Evolutionary conservation across 1,140 invertebrate species (phyloP).

Genomic region (Andricus grossulariae): DNA sequence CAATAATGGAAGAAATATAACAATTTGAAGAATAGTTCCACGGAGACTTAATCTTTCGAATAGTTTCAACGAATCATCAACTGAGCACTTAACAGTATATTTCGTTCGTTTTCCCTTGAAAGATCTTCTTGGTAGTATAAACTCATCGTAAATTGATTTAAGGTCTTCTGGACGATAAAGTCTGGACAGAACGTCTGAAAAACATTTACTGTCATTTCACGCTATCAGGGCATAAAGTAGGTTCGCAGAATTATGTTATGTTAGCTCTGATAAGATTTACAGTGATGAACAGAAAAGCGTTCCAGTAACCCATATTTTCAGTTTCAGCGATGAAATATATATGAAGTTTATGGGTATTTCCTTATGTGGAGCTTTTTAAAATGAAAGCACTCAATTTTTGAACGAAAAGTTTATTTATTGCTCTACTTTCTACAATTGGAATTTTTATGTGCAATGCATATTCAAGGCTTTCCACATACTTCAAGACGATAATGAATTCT

Average conservation of each 20-base stretch:
- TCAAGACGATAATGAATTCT: too few species aligned
- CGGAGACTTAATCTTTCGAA: slow-evolving; percentile 5
- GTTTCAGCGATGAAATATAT: not conserved
- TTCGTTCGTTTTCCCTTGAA: slow-evolving; percentile 23
- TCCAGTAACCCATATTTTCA: not conserved
- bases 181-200: not conserved
- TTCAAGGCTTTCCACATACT: too few species aligned
- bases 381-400: not conserved
- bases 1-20: not conserved
- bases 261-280: not conserved
- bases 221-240: slow-evolving; percentile 1
- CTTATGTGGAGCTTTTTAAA: not conserved
- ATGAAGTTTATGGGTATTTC: not conserved
- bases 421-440: not conserved
- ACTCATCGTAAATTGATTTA: slow-evolving; percentile 2
- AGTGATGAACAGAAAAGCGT: not conserved
- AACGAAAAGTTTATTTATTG: not conserved
- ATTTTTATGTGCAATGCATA: too few species aligned
- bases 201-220: slow-evolving; percentile 5
- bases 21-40: not conserved
- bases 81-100: not conserved
- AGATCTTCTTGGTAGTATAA: slow-evolving; percentile 12
- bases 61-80: not conserved
- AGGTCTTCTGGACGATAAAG: not conserved
- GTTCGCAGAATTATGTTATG: not conserved